Percentiles rank a stretch among this genome's conserved stretches.
Evolutionary conservation across 2,888 invertebrate genomes (phyloP).

Genomic region (Argynnis bischoffii): DNA sequence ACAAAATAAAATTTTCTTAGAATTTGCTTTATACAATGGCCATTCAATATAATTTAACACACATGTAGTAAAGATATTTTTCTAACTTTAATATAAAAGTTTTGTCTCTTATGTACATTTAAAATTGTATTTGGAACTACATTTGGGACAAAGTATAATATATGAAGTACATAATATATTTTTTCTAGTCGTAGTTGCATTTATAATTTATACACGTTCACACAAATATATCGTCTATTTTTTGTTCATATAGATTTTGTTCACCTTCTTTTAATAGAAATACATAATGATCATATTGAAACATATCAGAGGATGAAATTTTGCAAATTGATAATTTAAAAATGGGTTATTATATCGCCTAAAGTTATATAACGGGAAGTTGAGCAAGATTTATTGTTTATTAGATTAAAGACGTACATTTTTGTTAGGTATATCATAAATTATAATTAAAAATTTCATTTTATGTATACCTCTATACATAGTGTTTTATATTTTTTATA

Average conservation of each 20-base stretch:
- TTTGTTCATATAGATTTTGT: constrained; percentile 48
- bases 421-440: too few species aligned
- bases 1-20: too few species aligned
- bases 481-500: constrained; percentile 31
- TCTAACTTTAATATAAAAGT: not conserved
- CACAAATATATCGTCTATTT: constrained; percentile 3
- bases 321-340: constrained; percentile 46
- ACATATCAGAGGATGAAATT: constrained; percentile 51
- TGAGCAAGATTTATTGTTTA: constrained; percentile 53
- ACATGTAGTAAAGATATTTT: not conserved
- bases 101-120: not conserved
- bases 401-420: constrained; percentile 8
- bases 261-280: constrained; percentile 51
- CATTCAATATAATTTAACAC: not conserved
- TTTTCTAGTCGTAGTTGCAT: constrained; percentile 25
- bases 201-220: constrained; percentile 23
- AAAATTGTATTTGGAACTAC: not conserved
- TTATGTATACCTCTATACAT: not conserved
- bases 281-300: constrained; percentile 45
- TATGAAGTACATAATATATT: not conserved
- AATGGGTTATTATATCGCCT: constrained; percentile 18
- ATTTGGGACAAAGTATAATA: not conserved
- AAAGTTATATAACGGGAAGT: constrained; percentile 47
- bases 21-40: too few species aligned
- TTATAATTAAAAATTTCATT: too few species aligned